Evolutionary conservation across 2,888 invertebrate species (phyloP).

Genomic region (Drosophila incognita): DNA sequence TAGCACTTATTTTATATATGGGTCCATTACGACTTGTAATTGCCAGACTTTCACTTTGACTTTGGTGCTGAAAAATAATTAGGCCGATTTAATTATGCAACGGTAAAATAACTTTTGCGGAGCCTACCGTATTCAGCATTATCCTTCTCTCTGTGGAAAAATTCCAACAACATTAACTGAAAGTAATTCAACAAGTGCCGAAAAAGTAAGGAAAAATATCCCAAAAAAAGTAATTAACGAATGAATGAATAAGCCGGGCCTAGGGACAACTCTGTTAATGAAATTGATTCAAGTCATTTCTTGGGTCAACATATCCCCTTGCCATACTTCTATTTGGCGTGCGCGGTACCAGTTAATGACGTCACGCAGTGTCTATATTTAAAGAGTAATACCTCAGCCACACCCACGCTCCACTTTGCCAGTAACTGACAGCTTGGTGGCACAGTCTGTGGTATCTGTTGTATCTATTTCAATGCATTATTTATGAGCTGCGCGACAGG

Average conservation of each 20-base stretch:
- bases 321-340: slow-evolving; percentile 20
- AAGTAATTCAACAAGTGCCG: slow-evolving; percentile 17
- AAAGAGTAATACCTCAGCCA: neutral
- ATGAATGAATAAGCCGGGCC: neutral
- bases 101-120: slow-evolving; percentile 21
- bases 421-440: neutral
- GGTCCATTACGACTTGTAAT: neutral
- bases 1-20: neutral
- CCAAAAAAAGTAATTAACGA: slow-evolving; percentile 54
- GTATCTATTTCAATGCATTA: slow-evolving; percentile 23
- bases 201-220: slow-evolving; percentile 1
- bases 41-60: neutral
- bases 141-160: neutral
- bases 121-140: neutral
- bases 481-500: slow-evolving; percentile 8
- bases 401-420: slow-evolving; percentile 2
- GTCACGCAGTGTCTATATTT: slow-evolving; percentile 27
- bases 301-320: slow-evolving; percentile 18
- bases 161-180: neutral
- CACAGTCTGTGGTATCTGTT: neutral
- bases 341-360: slow-evolving; percentile 8
- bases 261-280: slow-evolving; percentile 26
- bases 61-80: slow-evolving; percentile 55
- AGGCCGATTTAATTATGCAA: slow-evolving; percentile 52
- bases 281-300: slow-evolving; percentile 45